Evolutionary conservation across 2,797 vertebrate species (phyloP), one percentile per base, ranked within the genome.

Genomic region (Smutsia temminckii): DNA sequence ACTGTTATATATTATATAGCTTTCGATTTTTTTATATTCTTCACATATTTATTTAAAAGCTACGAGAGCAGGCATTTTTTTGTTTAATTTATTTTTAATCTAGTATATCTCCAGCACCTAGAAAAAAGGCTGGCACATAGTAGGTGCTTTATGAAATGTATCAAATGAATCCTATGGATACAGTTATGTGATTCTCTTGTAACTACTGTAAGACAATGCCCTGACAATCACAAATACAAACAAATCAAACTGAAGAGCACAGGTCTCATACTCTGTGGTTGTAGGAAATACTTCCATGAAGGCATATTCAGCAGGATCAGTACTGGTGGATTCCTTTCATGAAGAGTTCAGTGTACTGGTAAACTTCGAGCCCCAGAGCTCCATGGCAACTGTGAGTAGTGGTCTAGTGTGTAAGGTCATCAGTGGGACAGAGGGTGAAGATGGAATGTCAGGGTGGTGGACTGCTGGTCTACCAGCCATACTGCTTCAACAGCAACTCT

Each of bases 401-500:
- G 11, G 20, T 13, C n/a, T 14, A 32, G 37, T 18, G 6, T 25
- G 8, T 13, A 34, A 72, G 34, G 32, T 57, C n/a, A 74, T 16
- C 57, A 34, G 2, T 0, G 32, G 29, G 46, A 37, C 0, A 42
- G 25, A 42, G 34, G 2, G 55, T 21, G 16, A 16, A 51, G 8
- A 3, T 40, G 14, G 9, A 40, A 16, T 12, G 17, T 61, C 10
- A 3, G 61, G 8, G 20, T 5, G 0, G 6, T 2, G 6, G 49
- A 7, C n/a, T 7, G 32, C 3, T 12, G 27, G 16, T 49, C 12
- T 23, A n/a, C 8, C 0, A 0, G 32, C 51, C 0, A 42, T 10
- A 9, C 1, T 1, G 16, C 69, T 53, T 0, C 14, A 37, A 7
- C 4, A 29, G 71, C 32, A 66, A 79, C 14, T 20, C 13, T 49